Base-by-base conservation (phyloP, 1,140 invertebrate genomes). In the Potamilus streckersoni region DNA sequence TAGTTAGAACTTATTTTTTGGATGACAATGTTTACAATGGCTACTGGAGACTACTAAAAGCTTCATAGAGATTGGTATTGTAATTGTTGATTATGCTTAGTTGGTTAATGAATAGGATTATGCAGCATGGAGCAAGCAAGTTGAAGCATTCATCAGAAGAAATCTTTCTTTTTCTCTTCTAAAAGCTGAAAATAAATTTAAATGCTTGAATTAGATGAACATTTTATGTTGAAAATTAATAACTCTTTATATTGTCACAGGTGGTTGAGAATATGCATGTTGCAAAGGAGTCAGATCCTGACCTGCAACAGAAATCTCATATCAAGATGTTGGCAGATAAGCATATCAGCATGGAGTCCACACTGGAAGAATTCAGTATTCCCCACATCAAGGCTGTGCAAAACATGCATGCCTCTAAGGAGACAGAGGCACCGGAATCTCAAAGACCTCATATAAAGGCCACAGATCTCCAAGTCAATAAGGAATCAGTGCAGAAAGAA, bases 401-500 rank as follows among this genome's bases (percentile, higher is more conserved):
- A 23, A 49, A n/a, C 55, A 61, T 72, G 60, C 68, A 71, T 71
- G 14, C 68, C 13, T 57, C 68, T 17, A 76, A 20, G 12, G 69
- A 76, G 27, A 19, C n/a, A 23, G n/a, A 20, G 23, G 60, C 23
- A 62, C 23, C 19, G 14, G 23, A 62, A 62, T 23, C 23, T 23
- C 67, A 69, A 17, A 79, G 63, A 64, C 59, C 75, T 31, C 76
- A 81, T 64, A 3, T 82, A 0, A 81, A 81, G 67, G 59, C 65
- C 16, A 27, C 57, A n/a, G 80, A 76, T 4, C 68, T 62, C 20
- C 61, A 76, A 67, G 80, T 77, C 12, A 84, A 70, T 19, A 73
- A 72, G n/a, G 68, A 83, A 49, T 81, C 80, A 1, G 73, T 73
- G 61, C 68, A 77, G 19, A 79, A 79, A n/a, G 76, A 84, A 15